These are phyloP conservation scores for Dicrurus megarhynchus DNA, from an alignment of 2,113 vertebrate species.

Conservation along the genomic window DNA sequence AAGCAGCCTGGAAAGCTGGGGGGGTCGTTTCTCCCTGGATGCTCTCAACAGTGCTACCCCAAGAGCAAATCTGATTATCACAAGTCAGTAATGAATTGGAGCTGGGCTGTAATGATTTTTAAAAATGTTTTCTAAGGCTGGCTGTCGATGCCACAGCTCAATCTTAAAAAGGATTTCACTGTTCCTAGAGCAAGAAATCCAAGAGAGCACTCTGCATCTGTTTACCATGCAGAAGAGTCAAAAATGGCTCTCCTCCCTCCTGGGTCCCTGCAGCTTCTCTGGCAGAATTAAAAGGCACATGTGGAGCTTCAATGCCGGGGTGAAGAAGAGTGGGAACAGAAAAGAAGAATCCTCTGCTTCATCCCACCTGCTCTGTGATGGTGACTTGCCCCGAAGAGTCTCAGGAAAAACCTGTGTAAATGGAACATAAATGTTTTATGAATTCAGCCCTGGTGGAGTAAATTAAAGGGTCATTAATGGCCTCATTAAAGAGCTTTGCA, in stretches of 20 bases:
- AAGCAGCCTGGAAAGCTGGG: not conserved
- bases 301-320: not conserved
- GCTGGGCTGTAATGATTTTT: not conserved
- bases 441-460: slow-evolving; percentile 71
- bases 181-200: not conserved
- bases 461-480: slow-evolving; percentile 74
- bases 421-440: slow-evolving; percentile 73
- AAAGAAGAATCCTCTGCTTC: not conserved
- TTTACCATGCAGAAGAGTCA: slow-evolving; percentile 24
- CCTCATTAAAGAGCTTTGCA: slow-evolving; percentile 68
- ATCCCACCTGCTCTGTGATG: slow-evolving; percentile 30
- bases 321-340: not conserved
- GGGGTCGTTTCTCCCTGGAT: not conserved
- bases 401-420: slow-evolving; percentile 69
- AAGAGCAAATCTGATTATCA: not conserved
- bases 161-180: not conserved
- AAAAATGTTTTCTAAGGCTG: not conserved
- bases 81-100: not conserved
- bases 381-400: slow-evolving; percentile 53
- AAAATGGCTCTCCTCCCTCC: not conserved
- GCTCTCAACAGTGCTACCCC: not conserved
- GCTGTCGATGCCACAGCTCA: not conserved
- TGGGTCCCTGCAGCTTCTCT: not conserved
- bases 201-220: not conserved
- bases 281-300: not conserved